These are phyloP conservation scores for Chunga burmeisteri DNA, from an alignment of 2,113 vertebrate species.

Conservation along the genomic window DNA sequence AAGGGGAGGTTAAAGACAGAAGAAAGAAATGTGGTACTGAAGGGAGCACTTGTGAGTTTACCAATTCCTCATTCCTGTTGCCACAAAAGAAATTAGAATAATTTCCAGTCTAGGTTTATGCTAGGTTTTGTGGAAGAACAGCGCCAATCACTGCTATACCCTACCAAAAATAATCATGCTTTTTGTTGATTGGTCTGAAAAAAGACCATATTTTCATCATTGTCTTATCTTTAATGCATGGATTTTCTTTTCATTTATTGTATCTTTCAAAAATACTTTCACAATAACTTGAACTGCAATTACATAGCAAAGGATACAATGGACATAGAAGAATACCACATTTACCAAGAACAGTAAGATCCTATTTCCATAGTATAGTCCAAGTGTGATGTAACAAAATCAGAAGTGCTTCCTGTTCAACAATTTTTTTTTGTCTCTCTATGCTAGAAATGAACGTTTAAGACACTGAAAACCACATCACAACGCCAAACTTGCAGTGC, in stretches of 20 bases:
- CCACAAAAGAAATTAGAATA: not conserved
- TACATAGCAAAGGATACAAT: not conserved
- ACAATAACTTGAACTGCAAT: not conserved
- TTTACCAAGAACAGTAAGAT: not conserved
- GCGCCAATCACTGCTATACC: not conserved
- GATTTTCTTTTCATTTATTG: not conserved
- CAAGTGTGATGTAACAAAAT: not conserved
- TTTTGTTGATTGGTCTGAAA: not conserved
- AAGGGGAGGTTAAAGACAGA: not conserved
- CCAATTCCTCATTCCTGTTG: not conserved
- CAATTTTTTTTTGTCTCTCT: not conserved
- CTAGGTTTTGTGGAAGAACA: not conserved
- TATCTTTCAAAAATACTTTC: not conserved
- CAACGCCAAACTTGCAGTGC: not conserved
- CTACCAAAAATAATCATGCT: not conserved
- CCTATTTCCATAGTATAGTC: not conserved
- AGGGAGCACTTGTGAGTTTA: not conserved
- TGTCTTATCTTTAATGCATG: not conserved
- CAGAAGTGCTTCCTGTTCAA: not conserved
- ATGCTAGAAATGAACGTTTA: fast-evolving
- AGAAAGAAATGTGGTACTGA: not conserved
- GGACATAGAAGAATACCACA: fast-evolving
- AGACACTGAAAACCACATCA: not conserved
- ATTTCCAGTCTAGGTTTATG: not conserved
- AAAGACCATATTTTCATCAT: not conserved